Conservation (phyloP, 2,113 vertebrate genomes). For the Tachycineta bicolor region DNA sequence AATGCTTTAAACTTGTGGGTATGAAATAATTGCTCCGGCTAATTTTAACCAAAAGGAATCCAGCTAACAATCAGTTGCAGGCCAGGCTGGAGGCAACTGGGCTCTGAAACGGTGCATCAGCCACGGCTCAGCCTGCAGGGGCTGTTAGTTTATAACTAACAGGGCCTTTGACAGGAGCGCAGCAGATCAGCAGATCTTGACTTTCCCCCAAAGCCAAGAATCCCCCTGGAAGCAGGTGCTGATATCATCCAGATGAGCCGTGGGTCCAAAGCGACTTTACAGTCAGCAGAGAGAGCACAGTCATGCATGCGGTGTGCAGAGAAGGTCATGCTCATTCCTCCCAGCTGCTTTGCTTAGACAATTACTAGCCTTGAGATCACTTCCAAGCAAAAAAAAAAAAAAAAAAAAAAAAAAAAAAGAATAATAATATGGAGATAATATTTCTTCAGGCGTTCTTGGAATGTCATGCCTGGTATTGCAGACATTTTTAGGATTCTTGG, state of each 20-base stretch:
- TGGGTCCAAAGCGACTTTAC: background rate
- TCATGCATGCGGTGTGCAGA: background rate
- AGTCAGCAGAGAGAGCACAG: background rate
- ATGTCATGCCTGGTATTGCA: background rate
- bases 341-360: constrained; percentile 32
- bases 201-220: background rate
- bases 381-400: background rate
- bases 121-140: background rate
- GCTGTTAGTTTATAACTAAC: background rate
- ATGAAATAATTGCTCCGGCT: constrained; percentile 44
- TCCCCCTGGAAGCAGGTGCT: background rate
- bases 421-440: background rate
- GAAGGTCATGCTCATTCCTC: background rate
- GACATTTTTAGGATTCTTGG: background rate
- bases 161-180: background rate
- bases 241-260: background rate
- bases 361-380: background rate
- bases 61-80: background rate
- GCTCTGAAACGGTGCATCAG: background rate
- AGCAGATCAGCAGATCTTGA: background rate
- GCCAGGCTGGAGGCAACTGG: background rate
- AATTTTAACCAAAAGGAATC: constrained; percentile 61
- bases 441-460: background rate
- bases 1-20: background rate
- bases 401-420: background rate